Conservation (phyloP, 1,140 invertebrate species). For the Prorops nasuta region DNA sequence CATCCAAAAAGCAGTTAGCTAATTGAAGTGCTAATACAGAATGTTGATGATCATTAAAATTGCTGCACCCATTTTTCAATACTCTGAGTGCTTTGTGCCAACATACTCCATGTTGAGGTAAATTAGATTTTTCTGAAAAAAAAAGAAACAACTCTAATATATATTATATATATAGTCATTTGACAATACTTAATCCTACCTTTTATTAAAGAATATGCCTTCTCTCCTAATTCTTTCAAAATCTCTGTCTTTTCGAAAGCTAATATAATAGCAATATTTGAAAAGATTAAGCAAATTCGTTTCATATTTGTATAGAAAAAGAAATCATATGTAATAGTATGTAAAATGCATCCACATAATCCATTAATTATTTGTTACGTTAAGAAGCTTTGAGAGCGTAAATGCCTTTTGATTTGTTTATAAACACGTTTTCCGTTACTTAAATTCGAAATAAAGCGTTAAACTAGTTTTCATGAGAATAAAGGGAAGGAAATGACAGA, state of each 20-base stretch:
- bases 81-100: constrained; percentile 62
- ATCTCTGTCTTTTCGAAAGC: constrained; percentile 17
- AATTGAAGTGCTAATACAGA: constrained; percentile 63
- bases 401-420: too few species aligned
- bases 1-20: constrained; percentile 67
- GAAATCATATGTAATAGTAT: too few species aligned
- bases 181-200: constrained; percentile 19
- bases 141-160: constrained; percentile 3
- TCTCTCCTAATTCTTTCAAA: constrained; percentile 39
- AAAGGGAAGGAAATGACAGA: too few species aligned
- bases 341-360: too few species aligned
- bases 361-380: too few species aligned
- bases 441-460: too few species aligned
- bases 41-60: constrained; percentile 63
- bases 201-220: constrained; percentile 34
- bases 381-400: too few species aligned
- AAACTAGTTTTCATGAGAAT: too few species aligned
- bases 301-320: too few species aligned
- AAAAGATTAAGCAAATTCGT: neutral
- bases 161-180: constrained; percentile 1
- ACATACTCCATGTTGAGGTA: constrained; percentile 63
- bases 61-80: constrained; percentile 60
- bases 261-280: neutral
- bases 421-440: too few species aligned
- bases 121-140: constrained; percentile 36